Base-by-base conservation (phyloP, 2,797 vertebrate genomes). In the Coendou prehensilis region DNA sequence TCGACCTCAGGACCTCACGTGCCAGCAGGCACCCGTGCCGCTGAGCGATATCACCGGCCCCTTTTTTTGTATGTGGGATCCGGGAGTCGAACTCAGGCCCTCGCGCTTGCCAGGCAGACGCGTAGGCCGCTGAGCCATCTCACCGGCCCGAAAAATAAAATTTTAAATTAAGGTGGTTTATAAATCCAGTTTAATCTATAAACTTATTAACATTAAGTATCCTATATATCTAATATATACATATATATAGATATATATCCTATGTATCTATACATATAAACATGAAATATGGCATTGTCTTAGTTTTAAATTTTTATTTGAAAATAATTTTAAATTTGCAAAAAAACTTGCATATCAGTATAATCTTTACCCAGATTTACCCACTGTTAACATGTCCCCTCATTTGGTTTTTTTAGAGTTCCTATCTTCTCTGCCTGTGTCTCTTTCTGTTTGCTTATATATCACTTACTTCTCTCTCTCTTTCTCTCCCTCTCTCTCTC, bases 261-360 rank as follows among this genome's bases (percentile, higher is more conserved):
- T n/a, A 59, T 45, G 5, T 57, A 63, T 59, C 30, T 83, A 63
- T 61, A 30, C 41, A 10, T 73, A 73, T 59, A 26, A 89, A 92
- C 6, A 82, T 41, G 2, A 89, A 87, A 82, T 79, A 79, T 4
- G 86, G 10, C 7, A 23, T 7, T 90, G 84, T 80, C 41, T 57
- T 59, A 47, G n/a, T 82, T 86, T 89, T 78, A 26, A 83, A 61
- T 3, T 83, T 94, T 76, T 50, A 86, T 18, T 92, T 94, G 47
- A 45, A 93, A 83, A 82, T 75, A 89, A 92, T 41, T 94, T 67
- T 47, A 76, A 93, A 90, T 71, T 87, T 82, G 52, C 6, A 85
- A 23, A 63, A 63, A 81, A 63, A 41, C 0, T 61, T 79, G 13
- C 41, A 89, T 63, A 79, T 6, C 45, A 71, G 8, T 61, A 67